Evolutionary conservation across 2,113 vertebrate genomes (phyloP).

Genomic region (Nothoprocta pentlandii): DNA sequence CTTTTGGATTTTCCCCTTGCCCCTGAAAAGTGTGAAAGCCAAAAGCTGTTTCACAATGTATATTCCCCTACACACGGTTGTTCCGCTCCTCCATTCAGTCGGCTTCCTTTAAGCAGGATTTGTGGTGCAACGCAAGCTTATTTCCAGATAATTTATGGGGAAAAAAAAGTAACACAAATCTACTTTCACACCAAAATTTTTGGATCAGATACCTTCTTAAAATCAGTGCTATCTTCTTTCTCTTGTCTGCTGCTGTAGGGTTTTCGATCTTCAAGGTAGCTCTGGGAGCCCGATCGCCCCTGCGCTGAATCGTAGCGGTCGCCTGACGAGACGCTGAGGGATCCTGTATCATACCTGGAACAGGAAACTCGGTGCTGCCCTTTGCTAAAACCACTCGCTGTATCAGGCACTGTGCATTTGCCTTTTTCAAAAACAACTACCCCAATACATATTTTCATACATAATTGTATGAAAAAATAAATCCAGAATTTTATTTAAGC

Average conservation of each 20-base stretch:
- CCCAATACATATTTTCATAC: neutral
- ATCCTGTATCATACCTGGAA: slow-evolving; percentile 84
- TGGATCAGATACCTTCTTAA: slow-evolving; percentile 90
- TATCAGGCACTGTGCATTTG: neutral
- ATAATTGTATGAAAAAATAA: too few relatives aligned
- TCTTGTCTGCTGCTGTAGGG: slow-evolving; percentile 89
- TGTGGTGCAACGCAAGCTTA: neutral
- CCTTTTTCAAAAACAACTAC: neutral
- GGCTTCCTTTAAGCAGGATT: neutral
- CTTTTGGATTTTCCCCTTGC: neutral
- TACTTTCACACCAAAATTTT: neutral
- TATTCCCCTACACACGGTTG: neutral
- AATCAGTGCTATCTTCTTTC: slow-evolving; percentile 92
- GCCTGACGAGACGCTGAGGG: slow-evolving; percentile 75
- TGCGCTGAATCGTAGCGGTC: slow-evolving; percentile 87
- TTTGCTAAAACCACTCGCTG: neutral
- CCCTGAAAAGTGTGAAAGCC: neutral
- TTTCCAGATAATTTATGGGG: neutral
- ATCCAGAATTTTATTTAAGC: neutral
- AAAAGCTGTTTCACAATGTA: neutral
- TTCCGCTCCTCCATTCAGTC: neutral
- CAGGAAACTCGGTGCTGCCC: neutral
- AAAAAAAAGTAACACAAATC: neutral
- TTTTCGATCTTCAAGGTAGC: slow-evolving; percentile 88
- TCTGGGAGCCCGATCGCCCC: slow-evolving; percentile 79